Evolutionary conservation across 2,113 vertebrate species (phyloP).

Genomic region (Spea multiplicata): DNA sequence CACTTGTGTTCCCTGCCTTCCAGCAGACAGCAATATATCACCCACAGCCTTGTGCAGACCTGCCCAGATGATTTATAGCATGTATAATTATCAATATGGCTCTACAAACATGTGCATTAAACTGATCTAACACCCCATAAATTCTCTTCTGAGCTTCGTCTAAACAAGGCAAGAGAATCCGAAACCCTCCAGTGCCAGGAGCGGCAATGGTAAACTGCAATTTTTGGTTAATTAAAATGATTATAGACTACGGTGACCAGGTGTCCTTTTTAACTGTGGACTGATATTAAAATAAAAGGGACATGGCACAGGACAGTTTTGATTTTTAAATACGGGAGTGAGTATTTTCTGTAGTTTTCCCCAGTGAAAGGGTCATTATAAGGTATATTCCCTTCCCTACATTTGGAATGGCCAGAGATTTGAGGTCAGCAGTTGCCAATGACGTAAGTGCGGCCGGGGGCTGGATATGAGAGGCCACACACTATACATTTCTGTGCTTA

Average conservation of each 20-base stretch:
- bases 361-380: no score
- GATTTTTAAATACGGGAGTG: no score
- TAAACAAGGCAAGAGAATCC: neutral
- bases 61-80: slow-evolving; percentile 50
- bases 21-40: slow-evolving; percentile 35
- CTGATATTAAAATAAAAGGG: neutral
- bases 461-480: no score
- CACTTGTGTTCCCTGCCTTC: slow-evolving; percentile 2
- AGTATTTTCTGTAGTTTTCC: no score
- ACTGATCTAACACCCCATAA: slow-evolving; percentile 25
- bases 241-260: no score
- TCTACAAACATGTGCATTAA: slow-evolving; percentile 46
- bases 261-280: neutral
- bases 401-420: no score
- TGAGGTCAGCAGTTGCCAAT: no score
- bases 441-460: no score
- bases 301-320: neutral
- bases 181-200: neutral
- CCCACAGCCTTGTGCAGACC: slow-evolving; percentile 31
- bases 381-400: no score
- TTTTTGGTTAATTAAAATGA: no score
- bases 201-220: no score
- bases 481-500: no score
- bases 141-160: slow-evolving; percentile 32
- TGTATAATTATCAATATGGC: slow-evolving; percentile 54